These are phyloP conservation scores for Danio rerio DNA, from an alignment of 2,113 vertebrate species.

Conservation along the genomic window DNA sequence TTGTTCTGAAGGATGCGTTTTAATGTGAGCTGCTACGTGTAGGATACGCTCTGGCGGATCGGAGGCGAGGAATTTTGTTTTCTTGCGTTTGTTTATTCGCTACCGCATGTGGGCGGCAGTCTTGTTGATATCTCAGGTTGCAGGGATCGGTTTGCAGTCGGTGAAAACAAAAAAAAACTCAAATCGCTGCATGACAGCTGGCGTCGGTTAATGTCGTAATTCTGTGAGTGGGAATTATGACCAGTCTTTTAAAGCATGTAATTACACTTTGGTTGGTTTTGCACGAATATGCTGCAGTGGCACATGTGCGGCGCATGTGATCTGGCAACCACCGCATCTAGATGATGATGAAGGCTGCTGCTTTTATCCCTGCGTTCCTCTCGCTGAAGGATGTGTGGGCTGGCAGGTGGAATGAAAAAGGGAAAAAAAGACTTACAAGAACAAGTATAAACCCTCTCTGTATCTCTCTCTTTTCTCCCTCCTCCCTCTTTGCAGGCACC, in stretches of 20 bases:
- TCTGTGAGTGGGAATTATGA: not conserved
- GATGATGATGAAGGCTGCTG: slow-evolving; percentile 32
- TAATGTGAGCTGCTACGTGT: not conserved
- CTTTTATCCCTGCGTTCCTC: slow-evolving; percentile 5
- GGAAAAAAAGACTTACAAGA: slow-evolving; percentile 36
- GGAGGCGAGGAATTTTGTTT: not conserved
- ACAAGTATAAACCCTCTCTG: slow-evolving; percentile 44
- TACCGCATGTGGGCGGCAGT: slow-evolving; percentile 7
- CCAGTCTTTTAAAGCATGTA: not conserved
- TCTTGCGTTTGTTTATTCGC: slow-evolving; percentile 8
- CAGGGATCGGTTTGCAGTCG: slow-evolving; percentile 1
- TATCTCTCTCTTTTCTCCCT: slow-evolving; percentile 53
- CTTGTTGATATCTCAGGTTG: slow-evolving; percentile 35
- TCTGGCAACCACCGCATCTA: slow-evolving; percentile 1
- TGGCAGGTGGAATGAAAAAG: slow-evolving; percentile 38
- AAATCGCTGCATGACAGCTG: not conserved
- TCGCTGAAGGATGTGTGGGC: slow-evolving; percentile 43
- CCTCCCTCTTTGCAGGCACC: slow-evolving; percentile 84
- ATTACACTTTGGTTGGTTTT: not conserved
- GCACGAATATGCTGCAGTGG: slow-evolving; percentile 28
- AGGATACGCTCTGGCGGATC: not conserved
- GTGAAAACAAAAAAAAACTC: not conserved
- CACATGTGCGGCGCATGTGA: slow-evolving; percentile 45
- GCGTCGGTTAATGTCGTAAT: not conserved
- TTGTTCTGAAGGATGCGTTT: not conserved